Evolutionary conservation across 92 coral and sea anemone species (phyloP), one percentile per base, ranked within the genome.

Genomic region (Pocillopora meandrina): DNA sequence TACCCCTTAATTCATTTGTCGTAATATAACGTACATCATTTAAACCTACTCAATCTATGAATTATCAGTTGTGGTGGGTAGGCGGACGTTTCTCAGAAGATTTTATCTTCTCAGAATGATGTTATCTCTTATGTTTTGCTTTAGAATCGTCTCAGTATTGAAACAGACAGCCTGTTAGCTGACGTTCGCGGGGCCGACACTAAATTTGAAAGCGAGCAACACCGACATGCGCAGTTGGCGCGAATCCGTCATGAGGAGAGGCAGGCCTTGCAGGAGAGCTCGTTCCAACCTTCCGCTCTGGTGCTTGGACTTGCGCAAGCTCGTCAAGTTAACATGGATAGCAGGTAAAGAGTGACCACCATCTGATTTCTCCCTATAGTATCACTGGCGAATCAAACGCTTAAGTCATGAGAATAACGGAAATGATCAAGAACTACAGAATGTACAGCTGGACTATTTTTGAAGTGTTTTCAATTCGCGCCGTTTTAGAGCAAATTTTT

Each of bases 231-330:
- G 10, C 97, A 88, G 81, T 88, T 96, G n/a, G 98, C 98, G 57
- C 92, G 98, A 78, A 79, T 96, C 68, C 88, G 92, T 47, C 89
- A 98, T 14, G 98, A 96, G 59, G 98, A 94, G 81, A 86, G 99
- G 11, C 96, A 96, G 21, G 99, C 99, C 33, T 90, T 97, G 21
- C 95, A 92, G 71, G 99, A 96, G 81, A 95, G 91, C 85, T 86
- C 91, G 18, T 96, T 94, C 85, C 93, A 92, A 72, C 90, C 88
- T 61, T 97, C 99, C 20, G 99, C 98, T 72, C 90, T 96, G 71
- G 94, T 94, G 68, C 84, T 96, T 83, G 98, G 98, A 3, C 91
- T 94, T 15, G 99, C 95, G 20, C 98, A 95, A 89, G 93, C 98
- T 11, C 91, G 92, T 79, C 95, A 96, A 82, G 88, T 97, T 18